These are phyloP conservation scores for Seira sanloemensis DNA, from an alignment of 2,888 invertebrate species.

Conservation along the genomic window DNA sequence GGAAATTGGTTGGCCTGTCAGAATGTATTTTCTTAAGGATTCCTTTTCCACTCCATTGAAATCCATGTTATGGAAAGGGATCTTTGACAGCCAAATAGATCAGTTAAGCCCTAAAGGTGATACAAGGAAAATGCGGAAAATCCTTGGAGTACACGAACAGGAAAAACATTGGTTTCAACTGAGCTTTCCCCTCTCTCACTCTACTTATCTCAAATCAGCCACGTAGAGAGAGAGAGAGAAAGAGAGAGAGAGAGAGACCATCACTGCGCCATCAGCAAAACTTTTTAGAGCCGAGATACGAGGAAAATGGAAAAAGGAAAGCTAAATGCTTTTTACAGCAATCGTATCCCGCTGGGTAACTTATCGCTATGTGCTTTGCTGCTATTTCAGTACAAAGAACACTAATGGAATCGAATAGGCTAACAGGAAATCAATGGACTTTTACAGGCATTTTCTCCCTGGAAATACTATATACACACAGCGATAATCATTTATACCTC, in stretches of 20 bases:
- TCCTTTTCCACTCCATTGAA: slow-evolving; percentile 70
- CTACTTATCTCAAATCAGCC: slow-evolving; percentile 48
- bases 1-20: slow-evolving; percentile 62
- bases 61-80: slow-evolving; percentile 70
- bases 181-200: background rate
- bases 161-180: background rate
- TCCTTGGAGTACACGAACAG: background rate
- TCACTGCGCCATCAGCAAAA: background rate
- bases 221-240: slow-evolving; percentile 37
- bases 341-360: slow-evolving; percentile 49
- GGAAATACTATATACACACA: background rate
- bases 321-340: background rate
- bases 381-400: background rate
- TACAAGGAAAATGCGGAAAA: background rate
- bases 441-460: background rate
- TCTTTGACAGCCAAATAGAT: slow-evolving; percentile 71
- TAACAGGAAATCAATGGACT: background rate
- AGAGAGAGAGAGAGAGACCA: slow-evolving; percentile 20
- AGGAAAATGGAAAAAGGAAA: background rate
- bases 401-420: background rate
- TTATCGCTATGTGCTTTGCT: slow-evolving; percentile 37
- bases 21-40: slow-evolving; percentile 68
- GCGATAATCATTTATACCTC: background rate
- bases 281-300: background rate
- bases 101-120: slow-evolving; percentile 40